Percentiles rank a stretch among this genome's conserved stretches.
Evolutionary conservation across 2,797 vertebrate genomes (phyloP).

Genomic region (Psittacula echo): DNA sequence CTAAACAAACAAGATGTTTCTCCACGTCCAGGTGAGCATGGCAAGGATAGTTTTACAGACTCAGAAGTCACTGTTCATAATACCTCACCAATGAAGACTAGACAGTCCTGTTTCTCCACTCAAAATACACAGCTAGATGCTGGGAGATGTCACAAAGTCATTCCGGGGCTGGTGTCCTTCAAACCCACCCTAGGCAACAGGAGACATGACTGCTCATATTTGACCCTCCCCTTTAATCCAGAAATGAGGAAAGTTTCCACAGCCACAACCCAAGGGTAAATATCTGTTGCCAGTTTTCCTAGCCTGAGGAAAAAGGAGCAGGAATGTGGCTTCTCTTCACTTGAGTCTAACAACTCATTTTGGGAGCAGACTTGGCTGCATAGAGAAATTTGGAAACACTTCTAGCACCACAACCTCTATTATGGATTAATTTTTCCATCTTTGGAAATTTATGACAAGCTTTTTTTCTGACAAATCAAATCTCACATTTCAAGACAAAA

Average conservation of each 20-base stretch:
- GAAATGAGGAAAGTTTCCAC: background rate
- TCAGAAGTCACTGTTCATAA: background rate
- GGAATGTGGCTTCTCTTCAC: background rate
- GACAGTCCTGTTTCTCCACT: background rate
- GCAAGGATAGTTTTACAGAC: background rate
- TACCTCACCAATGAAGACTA: background rate
- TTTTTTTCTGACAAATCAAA: conserved; percentile 50
- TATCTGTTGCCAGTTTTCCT: background rate
- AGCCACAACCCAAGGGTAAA: background rate
- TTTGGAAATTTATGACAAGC: background rate
- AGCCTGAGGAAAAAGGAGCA: background rate
- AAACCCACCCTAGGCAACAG: background rate
- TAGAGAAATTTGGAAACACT: background rate
- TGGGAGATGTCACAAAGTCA: background rate
- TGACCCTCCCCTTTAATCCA: background rate
- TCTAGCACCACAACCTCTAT: background rate
- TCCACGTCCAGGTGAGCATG: background rate
- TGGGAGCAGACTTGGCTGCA: background rate
- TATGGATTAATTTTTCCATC: background rate
- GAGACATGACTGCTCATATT: background rate
- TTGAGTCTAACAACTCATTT: background rate
- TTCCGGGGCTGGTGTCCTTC: background rate
- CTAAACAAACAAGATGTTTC: background rate
- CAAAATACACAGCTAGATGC: background rate
- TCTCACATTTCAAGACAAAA: background rate